These are phyloP conservation scores for Boleophthalmus pectinirostris DNA, from an alignment of 2,113 vertebrate species.

Conservation along the genomic window DNA sequence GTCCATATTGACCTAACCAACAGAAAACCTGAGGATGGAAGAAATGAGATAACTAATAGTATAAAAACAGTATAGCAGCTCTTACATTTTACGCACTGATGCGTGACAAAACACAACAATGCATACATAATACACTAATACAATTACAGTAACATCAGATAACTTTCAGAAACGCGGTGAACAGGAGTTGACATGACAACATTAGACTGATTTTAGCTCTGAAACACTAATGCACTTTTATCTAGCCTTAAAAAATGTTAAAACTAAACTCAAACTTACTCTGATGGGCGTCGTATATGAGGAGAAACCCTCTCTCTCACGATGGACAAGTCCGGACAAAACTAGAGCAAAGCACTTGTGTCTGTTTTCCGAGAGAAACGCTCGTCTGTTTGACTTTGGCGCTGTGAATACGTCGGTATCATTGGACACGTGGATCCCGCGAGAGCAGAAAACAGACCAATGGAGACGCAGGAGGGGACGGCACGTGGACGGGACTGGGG, in stretches of 20 bases:
- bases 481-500: background rate
- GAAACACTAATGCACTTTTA: background rate
- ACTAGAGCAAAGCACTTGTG: background rate
- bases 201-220: background rate
- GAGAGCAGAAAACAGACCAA: constrained; percentile 48
- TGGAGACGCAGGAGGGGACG: constrained; percentile 6
- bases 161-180: background rate
- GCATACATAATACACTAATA: background rate
- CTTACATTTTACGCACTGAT: background rate
- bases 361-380: constrained; percentile 2
- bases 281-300: background rate
- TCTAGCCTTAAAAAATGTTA: background rate
- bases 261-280: constrained; percentile 10
- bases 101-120: background rate
- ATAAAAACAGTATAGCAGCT: background rate
- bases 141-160: background rate
- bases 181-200: background rate
- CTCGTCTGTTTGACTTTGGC: constrained; percentile 51
- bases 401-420: constrained; percentile 10
- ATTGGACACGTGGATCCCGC: constrained; percentile 63
- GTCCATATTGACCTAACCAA: constrained; percentile 49
- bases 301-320: background rate
- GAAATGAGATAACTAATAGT: background rate
- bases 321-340: no score
- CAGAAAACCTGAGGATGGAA: constrained; percentile 7